phyloP scores from a whole-genome alignment of 2,113 vertebrate genomes.

The Halcyon malimbica region DNA sequence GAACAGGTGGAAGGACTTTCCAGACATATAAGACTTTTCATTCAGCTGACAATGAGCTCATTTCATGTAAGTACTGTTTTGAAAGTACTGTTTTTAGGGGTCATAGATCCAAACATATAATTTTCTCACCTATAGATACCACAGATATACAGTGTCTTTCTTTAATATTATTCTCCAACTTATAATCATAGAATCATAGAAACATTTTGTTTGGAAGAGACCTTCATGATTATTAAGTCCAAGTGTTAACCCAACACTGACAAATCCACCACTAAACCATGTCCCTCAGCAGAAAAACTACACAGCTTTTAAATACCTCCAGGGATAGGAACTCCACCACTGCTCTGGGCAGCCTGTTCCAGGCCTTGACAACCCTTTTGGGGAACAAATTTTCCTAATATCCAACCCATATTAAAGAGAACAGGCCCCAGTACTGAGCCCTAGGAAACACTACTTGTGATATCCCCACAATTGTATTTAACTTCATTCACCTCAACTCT shows the following conservation, averaged over 20 bases:
- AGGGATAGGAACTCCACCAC: too few relatives aligned
- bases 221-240: not conserved
- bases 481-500: too few relatives aligned
- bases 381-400: too few relatives aligned
- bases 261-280: not conserved
- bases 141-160: not conserved
- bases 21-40: conserved; percentile 82
- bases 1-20: conserved; percentile 85
- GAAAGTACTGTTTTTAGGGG: not conserved
- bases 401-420: too few relatives aligned
- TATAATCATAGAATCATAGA: not conserved
- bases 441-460: too few relatives aligned
- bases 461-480: too few relatives aligned
- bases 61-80: conserved; percentile 84
- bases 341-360: too few relatives aligned
- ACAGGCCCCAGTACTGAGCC: too few relatives aligned
- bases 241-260: not conserved
- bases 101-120: not conserved
- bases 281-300: not conserved
- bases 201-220: not conserved
- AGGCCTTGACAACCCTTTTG: too few relatives aligned
- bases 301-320: too few relatives aligned
- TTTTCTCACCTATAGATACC: not conserved
- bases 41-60: conserved; percentile 90
- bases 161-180: not conserved